phyloP scores from a whole-genome alignment of 2,888 invertebrate genomes.

The Melanchra persicariae region DNA sequence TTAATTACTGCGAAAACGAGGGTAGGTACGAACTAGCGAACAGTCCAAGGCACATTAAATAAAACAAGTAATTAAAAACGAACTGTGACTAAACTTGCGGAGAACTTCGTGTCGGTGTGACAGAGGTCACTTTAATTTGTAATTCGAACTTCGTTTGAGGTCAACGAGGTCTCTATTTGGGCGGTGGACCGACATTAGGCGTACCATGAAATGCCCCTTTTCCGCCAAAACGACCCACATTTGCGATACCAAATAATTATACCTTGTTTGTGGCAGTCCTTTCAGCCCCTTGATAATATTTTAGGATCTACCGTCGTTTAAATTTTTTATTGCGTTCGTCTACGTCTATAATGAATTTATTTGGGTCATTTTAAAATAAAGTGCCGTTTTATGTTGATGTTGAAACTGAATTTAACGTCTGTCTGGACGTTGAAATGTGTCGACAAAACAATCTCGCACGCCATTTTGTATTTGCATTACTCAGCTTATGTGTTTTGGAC shows the following conservation, averaged over 20 bases:
- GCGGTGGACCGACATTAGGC: conserved; percentile 73
- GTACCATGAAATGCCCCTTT: conserved; percentile 73
- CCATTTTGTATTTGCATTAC: background rate
- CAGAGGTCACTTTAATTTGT: conserved; percentile 77
- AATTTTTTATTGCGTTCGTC: conserved; percentile 44
- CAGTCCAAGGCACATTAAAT: conserved; percentile 45
- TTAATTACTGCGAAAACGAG: conserved; percentile 48
- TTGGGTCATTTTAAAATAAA: conserved; percentile 33
- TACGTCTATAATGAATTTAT: conserved; percentile 27
- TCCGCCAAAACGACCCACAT: conserved; percentile 69
- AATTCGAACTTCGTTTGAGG: conserved; percentile 84
- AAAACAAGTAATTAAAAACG: conserved; percentile 53
- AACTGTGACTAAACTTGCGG: conserved; percentile 37
- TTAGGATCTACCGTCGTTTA: conserved; percentile 49
- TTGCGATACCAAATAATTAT: conserved; percentile 78
- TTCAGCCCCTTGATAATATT: conserved; percentile 53
- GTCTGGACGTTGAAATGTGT: background rate
- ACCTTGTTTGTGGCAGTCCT: conserved; percentile 68
- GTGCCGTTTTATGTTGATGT: conserved; percentile 9
- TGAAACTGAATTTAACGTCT: background rate
- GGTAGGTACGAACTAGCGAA: conserved; percentile 37
- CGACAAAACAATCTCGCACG: background rate
- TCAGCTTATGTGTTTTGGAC: background rate
- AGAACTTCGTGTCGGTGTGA: conserved; percentile 70
- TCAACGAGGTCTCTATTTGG: conserved; percentile 78